Evolutionary conservation across 2,113 vertebrate species (phyloP).

Genomic region (Pseudorasbora parva): DNA sequence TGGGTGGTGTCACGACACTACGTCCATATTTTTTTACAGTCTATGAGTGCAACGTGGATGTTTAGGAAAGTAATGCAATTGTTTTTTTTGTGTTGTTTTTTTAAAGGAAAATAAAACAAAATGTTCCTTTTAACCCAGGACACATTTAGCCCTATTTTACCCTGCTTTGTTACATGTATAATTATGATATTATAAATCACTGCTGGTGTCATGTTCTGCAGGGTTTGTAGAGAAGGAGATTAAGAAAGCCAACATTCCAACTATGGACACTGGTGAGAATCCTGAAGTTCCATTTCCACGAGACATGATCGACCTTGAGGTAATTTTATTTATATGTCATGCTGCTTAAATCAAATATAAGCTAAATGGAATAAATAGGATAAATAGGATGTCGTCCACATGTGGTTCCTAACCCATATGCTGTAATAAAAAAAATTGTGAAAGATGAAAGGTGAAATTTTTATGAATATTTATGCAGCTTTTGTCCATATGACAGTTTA

Average conservation of each 20-base stretch:
- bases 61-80: not conserved
- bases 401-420: not conserved
- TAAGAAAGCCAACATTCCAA: conserved; percentile 91
- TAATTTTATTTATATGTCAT: conserved; percentile 63
- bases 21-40: too few species aligned
- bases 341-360: not conserved
- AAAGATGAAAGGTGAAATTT: too few species aligned
- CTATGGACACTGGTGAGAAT: conserved; percentile 94
- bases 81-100: not conserved
- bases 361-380: not conserved
- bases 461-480: not conserved
- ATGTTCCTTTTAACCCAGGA: not conserved
- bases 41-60: too few species aligned
- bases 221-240: conserved; percentile 99
- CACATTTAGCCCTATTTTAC: not conserved
- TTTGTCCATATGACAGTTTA: too few species aligned
- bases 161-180: not conserved
- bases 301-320: conserved; percentile 99
- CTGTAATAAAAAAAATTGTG: too few species aligned
- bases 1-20: too few species aligned
- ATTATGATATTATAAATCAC: not conserved
- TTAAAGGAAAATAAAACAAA: not conserved
- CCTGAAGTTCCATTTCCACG: conserved; percentile 98
- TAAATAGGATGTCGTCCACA: not conserved
- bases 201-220: conserved; percentile 61